phyloP scores from a whole-genome alignment of 2,113 vertebrate species.

The Caranx melampygus region DNA sequence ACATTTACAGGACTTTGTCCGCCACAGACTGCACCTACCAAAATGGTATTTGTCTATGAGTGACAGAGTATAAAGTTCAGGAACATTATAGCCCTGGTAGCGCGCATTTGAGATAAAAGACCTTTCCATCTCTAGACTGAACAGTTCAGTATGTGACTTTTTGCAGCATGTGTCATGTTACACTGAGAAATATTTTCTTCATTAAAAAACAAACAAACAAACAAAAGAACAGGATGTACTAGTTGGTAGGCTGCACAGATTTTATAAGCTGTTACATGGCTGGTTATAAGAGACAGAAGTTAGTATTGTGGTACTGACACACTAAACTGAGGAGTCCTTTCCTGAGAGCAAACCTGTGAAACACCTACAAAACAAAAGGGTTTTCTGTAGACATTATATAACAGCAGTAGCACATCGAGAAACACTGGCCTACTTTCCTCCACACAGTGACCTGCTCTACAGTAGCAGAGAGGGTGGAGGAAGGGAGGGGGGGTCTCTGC shows the following conservation, averaged over 20 bases:
- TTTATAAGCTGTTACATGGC: neutral
- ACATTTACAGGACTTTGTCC: too few species aligned
- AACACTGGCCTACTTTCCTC: conserved; percentile 81
- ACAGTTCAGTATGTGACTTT: neutral
- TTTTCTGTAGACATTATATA: conserved; percentile 77
- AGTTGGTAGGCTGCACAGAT: neutral
- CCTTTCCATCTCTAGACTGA: neutral
- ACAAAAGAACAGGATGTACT: conserved; percentile 67
- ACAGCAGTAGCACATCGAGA: conserved; percentile 69
- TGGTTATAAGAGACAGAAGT: neutral
- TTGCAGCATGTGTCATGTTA: neutral
- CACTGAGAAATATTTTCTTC: neutral
- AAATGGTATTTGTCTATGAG: conserved; percentile 4
- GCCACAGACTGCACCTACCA: neutral
- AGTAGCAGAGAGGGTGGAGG: conserved; percentile 57
- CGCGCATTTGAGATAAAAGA: neutral
- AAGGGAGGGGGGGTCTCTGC: conserved; percentile 37
- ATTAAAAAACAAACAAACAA: neutral
- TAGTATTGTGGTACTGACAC: neutral
- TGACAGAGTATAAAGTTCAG: conserved; percentile 42
- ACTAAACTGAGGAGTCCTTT: neutral
- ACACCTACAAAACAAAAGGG: conserved; percentile 38
- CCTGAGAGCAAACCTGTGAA: conserved; percentile 9
- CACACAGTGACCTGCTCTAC: conserved; percentile 78
- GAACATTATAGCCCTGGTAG: neutral